A percentile compares a stretch with the other conserved stretches of the same genome.
These are phyloP conservation scores for Philopotamus ludificatus DNA, from an alignment of 1,140 invertebrate genomes.

Conservation along the genomic window DNA sequence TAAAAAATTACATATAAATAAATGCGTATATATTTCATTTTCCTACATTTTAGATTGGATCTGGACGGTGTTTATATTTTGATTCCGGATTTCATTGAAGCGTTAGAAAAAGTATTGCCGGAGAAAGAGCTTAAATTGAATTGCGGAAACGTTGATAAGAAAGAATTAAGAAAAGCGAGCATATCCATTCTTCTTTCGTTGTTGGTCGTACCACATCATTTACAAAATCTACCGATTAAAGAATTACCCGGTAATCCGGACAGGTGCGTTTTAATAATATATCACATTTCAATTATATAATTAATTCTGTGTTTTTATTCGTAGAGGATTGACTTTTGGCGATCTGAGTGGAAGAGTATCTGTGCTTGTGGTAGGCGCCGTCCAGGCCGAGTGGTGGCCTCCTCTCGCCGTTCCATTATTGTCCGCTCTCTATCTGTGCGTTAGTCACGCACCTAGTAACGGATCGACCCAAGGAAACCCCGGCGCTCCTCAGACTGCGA, in stretches of 20 bases:
- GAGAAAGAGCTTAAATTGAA: constrained; percentile 73
- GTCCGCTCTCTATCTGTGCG: constrained; percentile 51
- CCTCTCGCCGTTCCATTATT: constrained; percentile 51
- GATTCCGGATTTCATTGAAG: constrained; percentile 83
- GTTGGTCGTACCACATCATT: constrained; percentile 87
- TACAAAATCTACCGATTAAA: constrained; percentile 77
- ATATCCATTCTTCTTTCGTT: constrained; percentile 89
- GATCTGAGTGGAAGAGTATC: constrained; percentile 47
- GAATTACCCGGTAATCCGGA: constrained; percentile 60
- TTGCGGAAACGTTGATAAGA: constrained; percentile 63
- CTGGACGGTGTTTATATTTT: constrained; percentile 90
- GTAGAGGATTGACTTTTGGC: constrained; percentile 48
- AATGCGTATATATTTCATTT: background rate
- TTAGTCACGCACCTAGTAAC: constrained; percentile 46
- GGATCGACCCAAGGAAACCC: constrained; percentile 18
- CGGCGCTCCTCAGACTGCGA: constrained; percentile 28
- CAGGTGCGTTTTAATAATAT: constrained; percentile 24
- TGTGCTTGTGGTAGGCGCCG: constrained; percentile 49
- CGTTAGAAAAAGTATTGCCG: constrained; percentile 83
- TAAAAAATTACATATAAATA: constrained; percentile 3
- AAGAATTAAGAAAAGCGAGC: constrained; percentile 83
- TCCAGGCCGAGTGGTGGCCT: constrained; percentile 49
- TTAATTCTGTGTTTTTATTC: background rate
- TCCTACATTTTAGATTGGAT: constrained; percentile 67
- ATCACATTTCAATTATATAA: constrained; percentile 2